Evolutionary conservation across 53 echinoderm and acorn worm species (phyloP).

Genomic region (Echinometra lucunter): DNA sequence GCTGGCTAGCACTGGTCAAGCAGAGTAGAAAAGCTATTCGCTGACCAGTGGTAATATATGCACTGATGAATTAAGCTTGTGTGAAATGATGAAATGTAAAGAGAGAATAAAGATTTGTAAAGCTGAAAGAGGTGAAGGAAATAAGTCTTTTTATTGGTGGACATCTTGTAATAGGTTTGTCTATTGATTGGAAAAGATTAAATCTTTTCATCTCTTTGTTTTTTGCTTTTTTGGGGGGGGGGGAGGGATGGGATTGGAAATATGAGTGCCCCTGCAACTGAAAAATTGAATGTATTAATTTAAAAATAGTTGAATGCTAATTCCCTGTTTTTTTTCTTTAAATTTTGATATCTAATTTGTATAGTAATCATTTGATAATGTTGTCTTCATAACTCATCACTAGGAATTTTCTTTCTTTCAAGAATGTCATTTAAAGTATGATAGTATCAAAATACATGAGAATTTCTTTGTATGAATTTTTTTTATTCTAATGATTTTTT

Average conservation of each 20-base stretch:
- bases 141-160: neutral
- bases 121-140: neutral
- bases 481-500: no score
- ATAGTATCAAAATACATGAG: no score
- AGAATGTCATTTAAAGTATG: no score
- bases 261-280: neutral
- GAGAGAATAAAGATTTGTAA: neutral
- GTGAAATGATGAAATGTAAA: neutral
- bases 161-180: neutral
- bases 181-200: neutral
- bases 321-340: neutral
- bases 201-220: neutral
- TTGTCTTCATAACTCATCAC: no score
- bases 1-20: neutral
- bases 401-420: no score
- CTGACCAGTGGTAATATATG: neutral
- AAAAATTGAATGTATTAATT: neutral
- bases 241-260: neutral
- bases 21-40: neutral
- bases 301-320: neutral
- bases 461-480: no score
- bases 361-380: no score
- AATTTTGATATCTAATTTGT: no score
- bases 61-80: neutral
- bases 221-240: neutral